Base-by-base conservation (phyloP, 1,140 invertebrate genomes). In the Nomia melanderi region DNA sequence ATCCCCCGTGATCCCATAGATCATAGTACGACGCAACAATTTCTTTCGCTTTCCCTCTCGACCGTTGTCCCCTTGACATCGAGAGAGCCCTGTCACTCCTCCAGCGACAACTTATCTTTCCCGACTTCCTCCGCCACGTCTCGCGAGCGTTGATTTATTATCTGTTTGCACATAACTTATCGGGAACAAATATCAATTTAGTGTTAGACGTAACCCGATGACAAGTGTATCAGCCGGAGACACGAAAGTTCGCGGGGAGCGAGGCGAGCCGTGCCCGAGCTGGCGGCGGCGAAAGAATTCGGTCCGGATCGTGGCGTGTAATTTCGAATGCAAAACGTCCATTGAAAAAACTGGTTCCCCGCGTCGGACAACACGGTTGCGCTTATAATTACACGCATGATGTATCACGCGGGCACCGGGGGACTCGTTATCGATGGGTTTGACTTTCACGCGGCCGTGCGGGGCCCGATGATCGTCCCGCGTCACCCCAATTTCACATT, bases 291-390 rank as follows among this genome's bases (percentile, higher is more conserved):
- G 20, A 60, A 33, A 33, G 2, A 12, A 11, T 44, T 44, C 41
- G 41, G 17, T 2, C 23, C 27, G 36, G n/a, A 36, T 33, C 29
- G 41, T 11, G 29, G 56, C 7, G 54, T 29, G 57, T 14, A 36
- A 64, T 73, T 64, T 64, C 50, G 62, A 73, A 73, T 73, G 70
- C 44, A 73, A 73, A 73, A 25, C 17, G 60, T 2, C 25, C 70
- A 54, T 73, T 73, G 70, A 73, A 73, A 73, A 64, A 73, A 73
- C 70, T 64, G 70, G 70, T 73, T 64, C 60, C 41, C 17, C 59
- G 59, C 44, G 44, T 53, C 44, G 59, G 33, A 64, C 44, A 53
- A 73, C 70, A n/a, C 60, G 59, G 44, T 73, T 73, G 59, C 60
- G 20, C 70, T 64, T 50, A 64, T 73, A 73, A 73, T 73, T 73